Conservation (phyloP, 2,797 vertebrate genomes). For the Ceryle rudis region DNA sequence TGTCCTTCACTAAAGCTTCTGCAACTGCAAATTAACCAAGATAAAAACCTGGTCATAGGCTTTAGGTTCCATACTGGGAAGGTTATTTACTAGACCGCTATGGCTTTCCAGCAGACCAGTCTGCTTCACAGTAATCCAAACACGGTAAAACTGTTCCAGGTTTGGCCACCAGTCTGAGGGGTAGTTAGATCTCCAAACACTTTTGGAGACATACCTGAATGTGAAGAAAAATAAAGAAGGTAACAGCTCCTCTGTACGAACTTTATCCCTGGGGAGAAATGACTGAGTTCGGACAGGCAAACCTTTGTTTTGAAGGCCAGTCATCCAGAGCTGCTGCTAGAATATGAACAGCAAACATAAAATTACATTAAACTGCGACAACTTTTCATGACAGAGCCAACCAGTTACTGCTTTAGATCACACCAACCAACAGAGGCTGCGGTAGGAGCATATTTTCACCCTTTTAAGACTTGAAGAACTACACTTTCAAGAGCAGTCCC, state of each 20-base stretch:
- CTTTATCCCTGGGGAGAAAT: background rate
- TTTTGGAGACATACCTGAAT: background rate
- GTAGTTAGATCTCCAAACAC: background rate
- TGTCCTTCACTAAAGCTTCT: background rate
- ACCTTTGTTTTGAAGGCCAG: background rate
- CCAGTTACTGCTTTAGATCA: background rate
- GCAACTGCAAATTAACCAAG: background rate
- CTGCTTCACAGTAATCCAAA: background rate
- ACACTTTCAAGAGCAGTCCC: background rate
- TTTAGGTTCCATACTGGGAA: background rate
- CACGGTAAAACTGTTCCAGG: background rate
- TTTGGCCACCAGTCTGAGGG: background rate
- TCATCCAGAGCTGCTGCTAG: background rate
- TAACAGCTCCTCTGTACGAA: background rate
- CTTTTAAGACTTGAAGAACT: background rate
- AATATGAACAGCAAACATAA: background rate
- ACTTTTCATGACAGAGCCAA: background rate
- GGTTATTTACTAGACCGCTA: background rate
- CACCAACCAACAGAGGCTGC: background rate
- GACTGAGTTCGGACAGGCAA: background rate
- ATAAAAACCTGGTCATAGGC: background rate
- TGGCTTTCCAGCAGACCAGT: background rate
- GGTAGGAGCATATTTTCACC: background rate
- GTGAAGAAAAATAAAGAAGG: background rate
- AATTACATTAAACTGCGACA: background rate